phyloP scores from a whole-genome alignment of 2,888 invertebrate species.

The Diarsia rubi region DNA sequence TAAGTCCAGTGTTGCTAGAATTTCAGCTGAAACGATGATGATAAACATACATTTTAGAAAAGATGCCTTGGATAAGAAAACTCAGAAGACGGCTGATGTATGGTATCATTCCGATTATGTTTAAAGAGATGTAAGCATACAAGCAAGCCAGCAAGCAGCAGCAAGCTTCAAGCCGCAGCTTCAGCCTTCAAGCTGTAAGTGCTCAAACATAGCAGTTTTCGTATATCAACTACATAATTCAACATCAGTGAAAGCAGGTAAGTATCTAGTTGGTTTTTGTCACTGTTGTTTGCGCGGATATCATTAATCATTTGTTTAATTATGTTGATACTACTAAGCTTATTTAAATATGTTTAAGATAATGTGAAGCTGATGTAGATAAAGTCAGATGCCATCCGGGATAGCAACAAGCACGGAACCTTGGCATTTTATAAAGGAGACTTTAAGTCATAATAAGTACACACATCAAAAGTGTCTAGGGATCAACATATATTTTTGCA shows the following conservation, averaged over 20 bases:
- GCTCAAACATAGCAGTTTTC: not conserved
- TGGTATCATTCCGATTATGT: not conserved
- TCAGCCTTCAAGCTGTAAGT: no score
- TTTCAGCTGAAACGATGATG: not conserved
- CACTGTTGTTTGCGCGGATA: constrained; percentile 5
- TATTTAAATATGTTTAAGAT: constrained; percentile 39
- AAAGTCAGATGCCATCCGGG: not conserved
- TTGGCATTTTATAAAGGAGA: not conserved
- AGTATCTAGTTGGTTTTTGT: not conserved
- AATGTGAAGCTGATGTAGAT: constrained; percentile 5
- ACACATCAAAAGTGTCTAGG: no score
- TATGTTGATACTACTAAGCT: constrained; percentile 44
- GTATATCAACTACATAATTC: not conserved
- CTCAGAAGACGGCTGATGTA: not conserved
- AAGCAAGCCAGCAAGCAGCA: no score
- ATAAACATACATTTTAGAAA: not conserved
- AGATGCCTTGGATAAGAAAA: not conserved
- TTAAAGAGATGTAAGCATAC: not conserved
- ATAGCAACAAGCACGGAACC: not conserved
- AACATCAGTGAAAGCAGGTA: constrained; percentile 19
- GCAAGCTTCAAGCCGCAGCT: no score
- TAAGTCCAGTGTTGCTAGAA: not conserved
- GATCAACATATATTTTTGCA: no score
- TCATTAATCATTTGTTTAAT: constrained; percentile 46
- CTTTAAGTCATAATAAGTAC: not conserved